Percentiles rank a stretch among this genome's conserved stretches.
These are phyloP conservation scores for Fissipunctia ypsillon DNA, from an alignment of 2,888 invertebrate genomes.

Conservation along the genomic window DNA sequence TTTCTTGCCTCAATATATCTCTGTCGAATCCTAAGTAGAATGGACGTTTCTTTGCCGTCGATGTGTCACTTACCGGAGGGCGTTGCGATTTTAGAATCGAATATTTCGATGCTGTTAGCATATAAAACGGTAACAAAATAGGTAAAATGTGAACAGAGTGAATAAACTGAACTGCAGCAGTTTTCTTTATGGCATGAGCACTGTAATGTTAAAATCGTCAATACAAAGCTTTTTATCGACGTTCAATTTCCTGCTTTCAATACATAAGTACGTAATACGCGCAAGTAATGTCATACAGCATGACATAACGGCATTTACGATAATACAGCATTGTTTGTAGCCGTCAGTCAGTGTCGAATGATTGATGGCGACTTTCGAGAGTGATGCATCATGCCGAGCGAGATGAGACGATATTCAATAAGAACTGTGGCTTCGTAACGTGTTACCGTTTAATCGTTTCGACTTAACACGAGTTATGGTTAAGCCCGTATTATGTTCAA, in stretches of 20 bases:
- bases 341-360: constrained; percentile 60
- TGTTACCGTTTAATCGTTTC: constrained; percentile 42
- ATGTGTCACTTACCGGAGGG: constrained; percentile 36
- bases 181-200: constrained; percentile 5
- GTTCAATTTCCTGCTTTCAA: constrained; percentile 61
- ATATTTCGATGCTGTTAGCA: constrained; percentile 33
- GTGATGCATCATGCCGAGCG: constrained; percentile 62
- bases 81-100: constrained; percentile 34
- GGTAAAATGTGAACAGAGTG: constrained; percentile 15
- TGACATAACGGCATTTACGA: constrained; percentile 70
- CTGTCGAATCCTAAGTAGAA: constrained; percentile 44
- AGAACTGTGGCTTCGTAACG: constrained; percentile 45
- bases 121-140: constrained; percentile 29
- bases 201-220: constrained; percentile 23
- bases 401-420: constrained; percentile 59
- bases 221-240: constrained; percentile 39
- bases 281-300: constrained; percentile 56
- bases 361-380: constrained; percentile 71
- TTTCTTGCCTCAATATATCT: constrained; percentile 45
- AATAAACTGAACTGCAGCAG: constrained; percentile 36
- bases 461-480: constrained; percentile 38
- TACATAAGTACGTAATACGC: constrained; percentile 49
- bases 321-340: constrained; percentile 70
- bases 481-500: constrained; percentile 37
- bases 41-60: constrained; percentile 29